Evolutionary conservation across 1,140 invertebrate genomes (phyloP).

Genomic region (Zophobas atratus): DNA sequence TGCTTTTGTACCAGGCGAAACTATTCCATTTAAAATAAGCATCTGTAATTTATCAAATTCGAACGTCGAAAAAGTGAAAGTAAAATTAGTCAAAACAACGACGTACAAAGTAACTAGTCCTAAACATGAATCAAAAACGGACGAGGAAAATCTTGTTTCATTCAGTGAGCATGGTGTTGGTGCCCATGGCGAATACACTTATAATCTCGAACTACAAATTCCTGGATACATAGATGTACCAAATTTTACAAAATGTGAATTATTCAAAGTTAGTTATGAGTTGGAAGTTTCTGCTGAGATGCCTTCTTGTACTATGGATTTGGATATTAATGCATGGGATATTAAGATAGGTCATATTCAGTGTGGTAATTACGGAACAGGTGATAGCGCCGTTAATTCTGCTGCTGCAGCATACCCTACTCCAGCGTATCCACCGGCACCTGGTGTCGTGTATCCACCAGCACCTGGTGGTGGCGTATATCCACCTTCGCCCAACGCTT

Average conservation of each 20-base stretch:
- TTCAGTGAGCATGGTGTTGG: constrained; percentile 43
- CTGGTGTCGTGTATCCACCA: constrained; percentile 1
- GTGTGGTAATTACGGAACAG: background rate
- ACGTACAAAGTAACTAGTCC: constrained; percentile 25
- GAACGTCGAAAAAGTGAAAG: constrained; percentile 39
- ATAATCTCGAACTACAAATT: constrained; percentile 34
- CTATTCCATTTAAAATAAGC: constrained; percentile 13
- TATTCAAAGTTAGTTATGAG: constrained; percentile 42
- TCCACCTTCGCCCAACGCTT: background rate
- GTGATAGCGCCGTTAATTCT: background rate
- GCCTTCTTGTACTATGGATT: constrained; percentile 21
- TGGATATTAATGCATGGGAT: constrained; percentile 32
- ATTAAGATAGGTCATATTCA: constrained; percentile 45
- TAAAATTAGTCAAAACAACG: constrained; percentile 32
- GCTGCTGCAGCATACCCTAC: constrained; percentile 15
- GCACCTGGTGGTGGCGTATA: background rate
- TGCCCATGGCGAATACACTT: constrained; percentile 48
- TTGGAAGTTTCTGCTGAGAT: constrained; percentile 41
- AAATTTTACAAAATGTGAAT: constrained; percentile 40
- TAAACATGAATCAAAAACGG: constrained; percentile 2
- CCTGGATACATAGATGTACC: constrained; percentile 16
- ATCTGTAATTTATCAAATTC: constrained; percentile 47
- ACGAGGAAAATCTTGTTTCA: constrained; percentile 10
- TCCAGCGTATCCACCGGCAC: constrained; percentile 4
- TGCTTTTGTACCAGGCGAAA: constrained; percentile 47